Percentiles rank a stretch among this genome's conserved stretches.
These are phyloP conservation scores for Drosophila fungiperda DNA, from an alignment of 2,888 invertebrate genomes.

Conservation along the genomic window DNA sequence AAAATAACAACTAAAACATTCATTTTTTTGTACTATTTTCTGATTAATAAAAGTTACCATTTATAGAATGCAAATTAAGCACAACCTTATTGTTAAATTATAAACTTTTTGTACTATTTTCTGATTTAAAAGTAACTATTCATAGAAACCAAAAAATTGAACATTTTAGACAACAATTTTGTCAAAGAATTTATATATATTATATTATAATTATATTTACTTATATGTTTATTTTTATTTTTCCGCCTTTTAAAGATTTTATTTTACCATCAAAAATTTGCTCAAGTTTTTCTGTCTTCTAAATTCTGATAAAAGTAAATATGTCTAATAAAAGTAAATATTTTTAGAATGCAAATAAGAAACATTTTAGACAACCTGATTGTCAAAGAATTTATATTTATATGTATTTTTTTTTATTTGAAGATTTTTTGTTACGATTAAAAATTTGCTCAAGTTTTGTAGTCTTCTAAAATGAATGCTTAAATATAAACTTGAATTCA, in stretches of 20 bases:
- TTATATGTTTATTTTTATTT: too few species aligned
- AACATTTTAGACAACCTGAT: too few species aligned
- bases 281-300: rapidly evolving
- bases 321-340: too few species aligned
- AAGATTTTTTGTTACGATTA: neutral
- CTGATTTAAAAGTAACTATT: too few species aligned
- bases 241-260: too few species aligned
- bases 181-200: too few species aligned
- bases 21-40: neutral
- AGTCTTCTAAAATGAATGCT: neutral
- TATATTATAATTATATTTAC: neutral
- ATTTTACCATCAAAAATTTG: neutral
- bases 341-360: too few species aligned
- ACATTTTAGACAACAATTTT: too few species aligned
- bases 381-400: too few species aligned
- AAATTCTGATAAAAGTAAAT: neutral
- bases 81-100: neutral
- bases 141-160: too few species aligned
- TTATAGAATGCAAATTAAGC: neutral
- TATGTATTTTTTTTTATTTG: neutral
- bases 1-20: neutral
- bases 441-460: neutral
- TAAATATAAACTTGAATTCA: neutral
- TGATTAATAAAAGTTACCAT: neutral
- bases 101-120: too few species aligned